phyloP scores from a whole-genome alignment of 2,797 vertebrate genomes.

The Vultur gryphus region DNA sequence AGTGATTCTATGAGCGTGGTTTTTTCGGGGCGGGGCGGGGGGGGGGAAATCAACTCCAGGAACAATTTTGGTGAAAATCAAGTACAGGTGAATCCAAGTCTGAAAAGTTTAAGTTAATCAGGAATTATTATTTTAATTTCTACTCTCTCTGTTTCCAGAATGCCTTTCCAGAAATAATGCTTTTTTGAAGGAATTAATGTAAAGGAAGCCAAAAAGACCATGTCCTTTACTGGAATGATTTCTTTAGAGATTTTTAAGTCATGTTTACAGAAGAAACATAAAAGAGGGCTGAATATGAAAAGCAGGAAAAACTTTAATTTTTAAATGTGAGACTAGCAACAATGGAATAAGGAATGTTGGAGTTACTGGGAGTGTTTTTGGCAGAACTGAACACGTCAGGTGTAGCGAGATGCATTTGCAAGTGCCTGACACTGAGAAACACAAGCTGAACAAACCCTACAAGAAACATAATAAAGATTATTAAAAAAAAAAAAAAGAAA shows the following conservation, averaged over 20 bases:
- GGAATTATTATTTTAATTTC: neutral
- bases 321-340: neutral
- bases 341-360: neutral
- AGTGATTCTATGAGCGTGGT: neutral
- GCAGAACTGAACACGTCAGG: neutral
- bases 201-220: neutral
- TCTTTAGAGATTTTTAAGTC: neutral
- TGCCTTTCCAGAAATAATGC: neutral
- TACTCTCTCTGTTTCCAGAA: neutral
- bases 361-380: neutral
- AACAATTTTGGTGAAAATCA: neutral
- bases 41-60: accelerated
- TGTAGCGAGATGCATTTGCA: neutral
- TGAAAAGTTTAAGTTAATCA: neutral
- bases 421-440: neutral
- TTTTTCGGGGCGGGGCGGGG: neutral
- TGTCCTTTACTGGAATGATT: neutral
- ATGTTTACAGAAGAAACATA: neutral
- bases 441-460: neutral
- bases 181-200: neutral
- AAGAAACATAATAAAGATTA: neutral
- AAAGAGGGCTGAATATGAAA: neutral
- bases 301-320: neutral
- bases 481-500: neutral
- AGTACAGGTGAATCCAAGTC: neutral